These are phyloP conservation scores for Nebria brevicollis DNA, from an alignment of 2,888 invertebrate genomes.

Conservation along the genomic window DNA sequence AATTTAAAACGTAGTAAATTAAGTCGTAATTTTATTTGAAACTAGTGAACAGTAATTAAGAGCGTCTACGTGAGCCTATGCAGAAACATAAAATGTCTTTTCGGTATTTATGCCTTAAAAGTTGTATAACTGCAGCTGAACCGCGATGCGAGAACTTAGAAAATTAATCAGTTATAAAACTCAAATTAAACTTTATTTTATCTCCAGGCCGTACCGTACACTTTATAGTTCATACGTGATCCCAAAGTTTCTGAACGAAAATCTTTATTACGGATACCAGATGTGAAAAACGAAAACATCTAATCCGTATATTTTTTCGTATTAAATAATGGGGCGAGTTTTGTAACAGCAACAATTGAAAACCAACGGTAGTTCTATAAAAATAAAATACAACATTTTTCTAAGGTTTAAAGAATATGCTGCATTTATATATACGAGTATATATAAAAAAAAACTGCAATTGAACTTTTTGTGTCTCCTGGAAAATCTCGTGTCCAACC, in stretches of 20 bases:
- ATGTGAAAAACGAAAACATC: too few relatives aligned
- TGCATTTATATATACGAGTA: background rate
- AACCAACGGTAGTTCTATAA: background rate
- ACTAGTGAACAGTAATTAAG: conserved; percentile 39
- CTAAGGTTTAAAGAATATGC: background rate
- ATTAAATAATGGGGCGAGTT: too few relatives aligned
- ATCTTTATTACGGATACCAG: background rate
- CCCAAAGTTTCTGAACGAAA: background rate
- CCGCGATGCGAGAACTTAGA: conserved; percentile 22
- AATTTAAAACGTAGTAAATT: conserved; percentile 19
- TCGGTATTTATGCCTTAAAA: conserved; percentile 26
- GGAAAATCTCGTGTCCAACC: background rate
- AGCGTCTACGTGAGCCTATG: conserved; percentile 23
- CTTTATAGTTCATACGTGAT: background rate
- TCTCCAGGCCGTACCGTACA: background rate
- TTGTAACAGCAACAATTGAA: background rate
- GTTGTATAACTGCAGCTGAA: conserved; percentile 7
- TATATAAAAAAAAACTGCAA: background rate
- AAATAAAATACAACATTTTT: background rate
- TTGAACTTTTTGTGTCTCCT: background rate
- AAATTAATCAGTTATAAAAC: conserved; percentile 44
- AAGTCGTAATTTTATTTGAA: conserved; percentile 37
- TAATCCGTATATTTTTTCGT: too few relatives aligned
- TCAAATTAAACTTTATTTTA: background rate
- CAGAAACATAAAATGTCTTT: conserved; percentile 1